Base-by-base conservation (phyloP, 1,140 invertebrate species). In the Apis dorsata region DNA sequence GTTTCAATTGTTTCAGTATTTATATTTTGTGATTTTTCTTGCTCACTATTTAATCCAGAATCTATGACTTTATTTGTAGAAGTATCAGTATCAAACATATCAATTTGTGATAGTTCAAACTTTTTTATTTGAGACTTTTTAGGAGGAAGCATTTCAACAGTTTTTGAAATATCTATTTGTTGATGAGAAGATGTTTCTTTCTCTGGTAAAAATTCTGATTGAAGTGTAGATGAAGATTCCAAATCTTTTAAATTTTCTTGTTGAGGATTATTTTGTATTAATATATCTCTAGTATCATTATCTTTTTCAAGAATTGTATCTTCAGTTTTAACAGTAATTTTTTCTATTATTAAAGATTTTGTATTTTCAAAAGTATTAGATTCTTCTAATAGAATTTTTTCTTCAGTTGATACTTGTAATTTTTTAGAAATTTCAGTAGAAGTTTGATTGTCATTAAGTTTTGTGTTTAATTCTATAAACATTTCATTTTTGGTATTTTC, bases 81-180 rank as follows among this genome's bases (percentile, higher is more conserved):
- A 21, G 55, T n/a, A 51, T 86, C 75, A 51, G 79, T 84, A 8
- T 91, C 90, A 72, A 91, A 87, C 71, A 86, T 85, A 85, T 93
- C 91, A 59, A 91, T 85, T 77, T 93, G 92, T 0, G 93, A 92
- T 62, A 91, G 79, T 72, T 94, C 93, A 82, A 94, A 94, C 71
- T 93, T 94, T 83, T 94, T 94, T 19, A 93, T 94, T 74, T 94
- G 93, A 1, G 91, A 93, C 28, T 94, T 94, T 62, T 94, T 94
- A 2, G 92, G 92, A 2, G 91, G 92, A 7, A 93, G 51, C 65
- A 91, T 92, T 10, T 93, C 92, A 15, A 92, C 49, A 60, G 55
- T 77, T 75, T 90, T 86, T 17, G 51, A 24, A 13, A 49, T 21
- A 55, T 87, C 87, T 49, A 21, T n/a, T 53, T 69, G 63, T 24